Base-by-base conservation (phyloP, 2,797 vertebrate genomes). In the Bryconaethiops microstoma region DNA sequence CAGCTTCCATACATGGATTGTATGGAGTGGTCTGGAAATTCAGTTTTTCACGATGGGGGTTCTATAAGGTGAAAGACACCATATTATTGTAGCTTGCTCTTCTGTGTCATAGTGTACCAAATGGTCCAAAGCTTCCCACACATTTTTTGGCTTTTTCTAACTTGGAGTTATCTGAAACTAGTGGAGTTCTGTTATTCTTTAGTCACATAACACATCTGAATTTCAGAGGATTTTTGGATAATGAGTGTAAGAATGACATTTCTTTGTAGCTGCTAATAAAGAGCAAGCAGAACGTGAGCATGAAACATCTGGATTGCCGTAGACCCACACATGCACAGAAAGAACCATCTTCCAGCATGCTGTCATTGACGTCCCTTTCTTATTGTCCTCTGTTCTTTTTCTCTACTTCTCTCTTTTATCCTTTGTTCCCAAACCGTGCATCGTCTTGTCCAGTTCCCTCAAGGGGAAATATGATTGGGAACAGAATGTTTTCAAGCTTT, bases 301-400 rank as follows among this genome's bases (percentile, higher is more conserved):
- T 42, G 67, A 45, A 68, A 68, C 65, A 69, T 48, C 67, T 69
- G 67, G 67, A 69, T 19, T 45, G 65, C 65, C 45, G 17, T 48
- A 69, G 35, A 35, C 35, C 35, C n/a, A 50, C 12, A 69, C n/a
- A 50, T 8, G 45, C 45, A 9, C 45, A 35, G 2, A 52, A 29
- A 29, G 48, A 17, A 17, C 45, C 54, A 70, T 45, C 55, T 62
- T 60, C 12, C 87, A 83, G 81, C 8, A 14, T 39, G 29, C 62
- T 67, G 62, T 77, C 50, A 40, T 16, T 68, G 17, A 2, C 17
- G 16, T 55, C 19, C 60, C 59, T 17, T 35, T 77, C 23, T 35
- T 67, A 23, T 21, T 52, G 10, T 42, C 19, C n/a, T 65, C 45
- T 29, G 25, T 39, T 40, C 40, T 63, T 59, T 16, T 35, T 74